A percentile compares a stretch with the other conserved stretches of the same genome.
These are phyloP conservation scores for Mobula hypostoma DNA, from an alignment of 2,113 vertebrate genomes.

Conservation along the genomic window DNA sequence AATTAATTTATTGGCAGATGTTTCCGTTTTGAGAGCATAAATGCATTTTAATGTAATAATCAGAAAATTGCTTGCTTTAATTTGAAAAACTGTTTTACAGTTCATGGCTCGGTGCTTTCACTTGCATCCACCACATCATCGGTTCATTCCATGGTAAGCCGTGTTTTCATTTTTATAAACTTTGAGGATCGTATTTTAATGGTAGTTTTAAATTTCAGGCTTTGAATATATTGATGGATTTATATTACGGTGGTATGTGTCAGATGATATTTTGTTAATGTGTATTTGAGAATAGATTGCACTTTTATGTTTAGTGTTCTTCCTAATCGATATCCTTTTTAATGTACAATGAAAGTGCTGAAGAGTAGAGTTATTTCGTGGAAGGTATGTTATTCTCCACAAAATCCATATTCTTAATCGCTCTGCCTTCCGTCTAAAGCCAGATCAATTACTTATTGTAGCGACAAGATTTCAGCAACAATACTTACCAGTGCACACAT, in stretches of 20 bases:
- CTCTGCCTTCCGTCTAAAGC: background rate
- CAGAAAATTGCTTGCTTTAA: background rate
- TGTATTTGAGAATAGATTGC: background rate
- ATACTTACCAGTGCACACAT: background rate
- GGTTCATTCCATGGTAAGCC: slow-evolving; percentile 87
- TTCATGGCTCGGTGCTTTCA: slow-evolving; percentile 88
- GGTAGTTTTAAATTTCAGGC: background rate
- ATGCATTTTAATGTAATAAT: background rate
- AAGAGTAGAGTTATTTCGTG: background rate
- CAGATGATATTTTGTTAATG: background rate
- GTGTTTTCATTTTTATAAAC: background rate
- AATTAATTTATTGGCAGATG: too few relatives aligned
- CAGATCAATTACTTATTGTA: background rate
- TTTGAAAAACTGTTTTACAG: slow-evolving; percentile 56
- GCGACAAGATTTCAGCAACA: background rate
- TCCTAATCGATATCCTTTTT: background rate
- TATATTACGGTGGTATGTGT: background rate
- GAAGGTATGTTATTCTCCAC: background rate
- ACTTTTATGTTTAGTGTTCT: background rate
- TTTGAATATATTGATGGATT: background rate
- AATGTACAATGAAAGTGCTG: background rate
- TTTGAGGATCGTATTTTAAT: background rate
- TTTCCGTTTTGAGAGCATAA: background rate
- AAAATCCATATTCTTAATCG: background rate
- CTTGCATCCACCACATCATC: slow-evolving; percentile 89